Evolutionary conservation across 2,113 vertebrate species (phyloP), one percentile per base, ranked within the genome.

Genomic region (Lynx canadensis): DNA sequence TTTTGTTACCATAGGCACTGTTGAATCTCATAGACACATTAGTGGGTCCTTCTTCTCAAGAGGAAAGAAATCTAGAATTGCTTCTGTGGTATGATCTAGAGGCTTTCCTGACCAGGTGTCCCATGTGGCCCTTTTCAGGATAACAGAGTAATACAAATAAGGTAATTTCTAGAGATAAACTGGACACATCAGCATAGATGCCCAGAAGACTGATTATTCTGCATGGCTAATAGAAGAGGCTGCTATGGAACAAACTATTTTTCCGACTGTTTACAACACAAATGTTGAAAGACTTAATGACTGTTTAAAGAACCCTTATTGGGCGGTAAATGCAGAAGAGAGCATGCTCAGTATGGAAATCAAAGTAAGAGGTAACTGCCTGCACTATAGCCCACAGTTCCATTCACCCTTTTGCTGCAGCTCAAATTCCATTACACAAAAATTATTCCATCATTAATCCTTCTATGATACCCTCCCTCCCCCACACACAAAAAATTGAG

Each of bases 101-200:
- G 52, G 14, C n/a, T 38, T 3, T n/a, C 45, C 74, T 89, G 8
- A 81, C 31, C 48, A 68, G 0, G 0, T 8, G 5, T n/a, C 33
- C 36, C 15, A 68, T 0, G 7, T 12, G 29, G 66, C 0, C 1
- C 11, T 13, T 88, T 91, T 68, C 23, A 41, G 36, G 16, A 36
- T 65, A 95, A 95, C 52, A 69, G 65, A 89, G n/a, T 94, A 89
- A 94, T 15, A 48, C 50, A 88, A 89, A 41, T 25, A 63, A 31
- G 27, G 36, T 55, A 33, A 92, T 78, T 92, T 78, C 65, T 48
- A 36, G 60, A 97, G 55, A 92, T 23, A 89, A 86, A 86, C 52
- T 29, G 27, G 48, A 60, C 2, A 55, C 21, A 45, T 69, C n/a
- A 29, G 18, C 68, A 74, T 18, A 16, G n/a, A 68, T 3, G 5